Conservation (phyloP, 2,113 vertebrate genomes). For the Bubo bubo region DNA sequence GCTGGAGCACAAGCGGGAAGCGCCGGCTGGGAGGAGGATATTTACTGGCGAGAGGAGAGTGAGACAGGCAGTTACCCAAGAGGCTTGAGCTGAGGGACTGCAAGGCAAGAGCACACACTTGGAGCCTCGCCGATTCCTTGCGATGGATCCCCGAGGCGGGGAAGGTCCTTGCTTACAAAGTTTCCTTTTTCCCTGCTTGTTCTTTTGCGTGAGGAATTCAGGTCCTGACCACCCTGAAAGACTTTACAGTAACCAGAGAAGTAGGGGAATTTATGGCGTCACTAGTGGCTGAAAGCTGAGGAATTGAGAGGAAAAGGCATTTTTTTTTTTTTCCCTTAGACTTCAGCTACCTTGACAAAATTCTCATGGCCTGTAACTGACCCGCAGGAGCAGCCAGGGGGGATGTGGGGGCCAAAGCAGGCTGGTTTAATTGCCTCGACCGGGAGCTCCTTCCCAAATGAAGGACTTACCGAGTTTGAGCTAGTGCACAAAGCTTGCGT, state of each 20-base stretch:
- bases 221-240: constrained; percentile 36
- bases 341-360: constrained; percentile 25
- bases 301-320: background rate
- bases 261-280: constrained; percentile 23
- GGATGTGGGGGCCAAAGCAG: background rate
- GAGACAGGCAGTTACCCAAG: background rate
- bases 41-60: background rate
- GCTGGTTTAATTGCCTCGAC: background rate
- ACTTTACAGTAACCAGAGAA: constrained; percentile 50
- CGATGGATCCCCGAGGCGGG: background rate
- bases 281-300: constrained; percentile 1
- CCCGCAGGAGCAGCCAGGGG: background rate
- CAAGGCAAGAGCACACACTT: background rate
- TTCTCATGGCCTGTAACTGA: constrained; percentile 7
- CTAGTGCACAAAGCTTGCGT: background rate
- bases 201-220: background rate
- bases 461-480: rapidly evolving
- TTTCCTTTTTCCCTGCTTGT: background rate
- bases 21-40: background rate
- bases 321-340: background rate
- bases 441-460: background rate
- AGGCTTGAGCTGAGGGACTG: background rate
- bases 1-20: background rate
- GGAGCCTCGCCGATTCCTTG: background rate
- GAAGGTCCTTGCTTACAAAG: background rate